These are phyloP conservation scores for Lypha dubia DNA, from an alignment of 2,888 invertebrate species.

Conservation along the genomic window DNA sequence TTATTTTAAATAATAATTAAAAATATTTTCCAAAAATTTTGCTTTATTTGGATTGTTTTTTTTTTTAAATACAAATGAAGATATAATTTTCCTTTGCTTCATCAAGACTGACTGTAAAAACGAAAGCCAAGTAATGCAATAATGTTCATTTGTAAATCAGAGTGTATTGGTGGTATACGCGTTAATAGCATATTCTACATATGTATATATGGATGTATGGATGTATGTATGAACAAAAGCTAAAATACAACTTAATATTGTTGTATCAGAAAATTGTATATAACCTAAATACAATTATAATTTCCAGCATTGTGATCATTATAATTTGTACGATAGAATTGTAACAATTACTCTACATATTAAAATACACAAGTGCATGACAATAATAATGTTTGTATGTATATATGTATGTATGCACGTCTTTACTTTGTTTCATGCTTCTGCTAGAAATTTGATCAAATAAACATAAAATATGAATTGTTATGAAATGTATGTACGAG, in stretches of 20 bases:
- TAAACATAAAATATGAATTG: constrained; percentile 68
- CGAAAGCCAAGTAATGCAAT: too few relatives aligned
- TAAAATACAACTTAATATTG: constrained; percentile 50
- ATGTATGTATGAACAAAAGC: background rate
- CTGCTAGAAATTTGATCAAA: constrained; percentile 50
- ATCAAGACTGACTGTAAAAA: too few relatives aligned
- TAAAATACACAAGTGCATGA: constrained; percentile 7
- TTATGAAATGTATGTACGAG: constrained; percentile 1
- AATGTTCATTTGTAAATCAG: too few relatives aligned
- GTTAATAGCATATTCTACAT: background rate
- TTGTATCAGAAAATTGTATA: constrained; percentile 61
- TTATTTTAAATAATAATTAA: too few relatives aligned
- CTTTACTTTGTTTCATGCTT: constrained; percentile 10
- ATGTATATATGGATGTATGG: too few relatives aligned
- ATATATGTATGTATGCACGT: too few relatives aligned
- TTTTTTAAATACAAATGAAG: too few relatives aligned
- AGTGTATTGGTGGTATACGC: too few relatives aligned
- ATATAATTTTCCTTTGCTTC: too few relatives aligned
- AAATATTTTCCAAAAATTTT: too few relatives aligned
- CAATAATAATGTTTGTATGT: too few relatives aligned
- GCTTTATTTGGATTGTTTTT: too few relatives aligned
- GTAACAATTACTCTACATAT: constrained; percentile 42
- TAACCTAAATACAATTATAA: constrained; percentile 42
- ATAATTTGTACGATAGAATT: constrained; percentile 26
- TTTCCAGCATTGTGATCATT: constrained; percentile 2